These are phyloP conservation scores for Melanerpes aurifrons DNA, from an alignment of 2,113 vertebrate genomes.

Conservation along the genomic window DNA sequence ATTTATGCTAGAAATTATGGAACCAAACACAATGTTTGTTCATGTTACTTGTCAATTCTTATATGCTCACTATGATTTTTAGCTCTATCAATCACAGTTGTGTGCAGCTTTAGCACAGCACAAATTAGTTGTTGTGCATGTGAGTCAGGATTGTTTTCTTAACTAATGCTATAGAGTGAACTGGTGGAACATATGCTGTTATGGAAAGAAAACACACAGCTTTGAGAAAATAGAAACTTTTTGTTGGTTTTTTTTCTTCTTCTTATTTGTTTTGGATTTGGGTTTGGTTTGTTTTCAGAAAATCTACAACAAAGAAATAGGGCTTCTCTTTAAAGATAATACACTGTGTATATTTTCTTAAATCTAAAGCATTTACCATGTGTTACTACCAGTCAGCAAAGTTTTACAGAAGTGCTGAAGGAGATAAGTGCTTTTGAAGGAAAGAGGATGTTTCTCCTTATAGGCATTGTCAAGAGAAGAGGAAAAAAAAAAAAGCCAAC, in stretches of 20 bases:
- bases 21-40: neutral
- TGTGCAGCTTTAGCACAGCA: neutral
- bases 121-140: neutral
- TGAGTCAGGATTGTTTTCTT: neutral
- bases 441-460: neutral
- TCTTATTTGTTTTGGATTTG: too few relatives aligned
- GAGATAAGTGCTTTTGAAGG: neutral
- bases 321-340: neutral
- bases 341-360: neutral
- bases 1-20: neutral
- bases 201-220: neutral
- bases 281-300: neutral
- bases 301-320: neutral
- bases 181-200: neutral
- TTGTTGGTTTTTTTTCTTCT: too few relatives aligned
- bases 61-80: neutral
- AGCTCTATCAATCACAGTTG: neutral
- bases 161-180: neutral
- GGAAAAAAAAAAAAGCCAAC: neutral
- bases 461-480: neutral
- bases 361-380: neutral
- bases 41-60: neutral
- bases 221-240: neutral
- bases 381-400: neutral
- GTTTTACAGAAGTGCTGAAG: neutral